These are phyloP conservation scores for Lates calcarifer DNA, from an alignment of 2,113 vertebrate species.

Conservation along the genomic window DNA sequence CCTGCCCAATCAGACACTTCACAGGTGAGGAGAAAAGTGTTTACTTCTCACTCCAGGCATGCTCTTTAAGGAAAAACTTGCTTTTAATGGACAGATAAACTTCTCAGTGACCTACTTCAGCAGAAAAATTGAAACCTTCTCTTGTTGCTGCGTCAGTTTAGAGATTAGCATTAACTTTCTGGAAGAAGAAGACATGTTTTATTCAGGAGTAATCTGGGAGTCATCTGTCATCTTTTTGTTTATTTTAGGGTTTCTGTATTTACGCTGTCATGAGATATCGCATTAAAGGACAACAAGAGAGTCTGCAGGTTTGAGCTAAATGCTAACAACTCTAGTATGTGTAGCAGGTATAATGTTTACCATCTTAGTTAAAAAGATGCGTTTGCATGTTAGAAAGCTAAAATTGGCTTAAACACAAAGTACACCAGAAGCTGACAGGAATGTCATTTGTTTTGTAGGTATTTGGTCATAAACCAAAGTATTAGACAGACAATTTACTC, in stretches of 20 bases:
- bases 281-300: not conserved
- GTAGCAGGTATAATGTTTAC: not conserved
- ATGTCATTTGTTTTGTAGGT: not conserved
- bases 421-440: not conserved
- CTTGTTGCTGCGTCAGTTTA: constrained; percentile 11
- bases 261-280: not conserved
- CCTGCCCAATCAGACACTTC: constrained; percentile 61
- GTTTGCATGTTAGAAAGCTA: not conserved
- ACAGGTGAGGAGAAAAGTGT: constrained; percentile 66
- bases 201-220: constrained; percentile 1
- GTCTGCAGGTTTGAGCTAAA: not conserved
- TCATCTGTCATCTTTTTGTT: too few relatives aligned
- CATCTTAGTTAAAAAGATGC: too few relatives aligned
- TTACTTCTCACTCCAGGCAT: not conserved
- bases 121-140: not conserved
- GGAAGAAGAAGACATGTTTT: not conserved
- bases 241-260: not conserved
- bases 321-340: not conserved
- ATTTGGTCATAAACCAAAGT: not conserved
- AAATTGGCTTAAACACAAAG: not conserved
- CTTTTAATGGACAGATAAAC: not conserved
- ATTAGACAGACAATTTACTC: not conserved
- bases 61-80: not conserved
- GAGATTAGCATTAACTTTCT: not conserved
- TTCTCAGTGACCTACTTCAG: not conserved